Evolutionary conservation across 2,888 invertebrate genomes (phyloP).

Genomic region (Rhingia rostrata): DNA sequence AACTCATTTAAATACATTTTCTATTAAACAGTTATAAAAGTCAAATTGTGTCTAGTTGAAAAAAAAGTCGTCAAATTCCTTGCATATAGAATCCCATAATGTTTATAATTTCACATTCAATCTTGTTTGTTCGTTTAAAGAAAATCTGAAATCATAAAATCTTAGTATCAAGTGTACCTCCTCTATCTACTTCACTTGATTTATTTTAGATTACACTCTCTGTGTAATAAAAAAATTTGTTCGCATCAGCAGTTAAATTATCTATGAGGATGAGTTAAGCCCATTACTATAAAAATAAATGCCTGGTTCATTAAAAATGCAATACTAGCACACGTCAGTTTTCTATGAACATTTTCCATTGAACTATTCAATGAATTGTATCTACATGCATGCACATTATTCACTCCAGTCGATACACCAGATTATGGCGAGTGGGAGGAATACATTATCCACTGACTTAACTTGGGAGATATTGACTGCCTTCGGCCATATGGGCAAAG

Average conservation of each 20-base stretch:
- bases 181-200: conserved; percentile 6
- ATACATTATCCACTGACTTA: conserved; percentile 29
- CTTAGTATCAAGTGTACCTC: conserved; percentile 13
- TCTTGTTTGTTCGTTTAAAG: too few species aligned
- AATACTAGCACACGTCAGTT: not conserved
- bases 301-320: conserved; percentile 29
- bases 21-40: too few species aligned
- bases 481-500: conserved; percentile 14
- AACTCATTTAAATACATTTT: too few species aligned
- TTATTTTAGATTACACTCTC: conserved; percentile 23
- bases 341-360: conserved; percentile 25
- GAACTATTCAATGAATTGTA: conserved; percentile 60
- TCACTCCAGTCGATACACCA: conserved; percentile 18
- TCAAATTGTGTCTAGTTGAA: too few species aligned
- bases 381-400: conserved; percentile 54
- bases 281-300: conserved; percentile 27
- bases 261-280: not conserved
- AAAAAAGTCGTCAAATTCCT: too few species aligned
- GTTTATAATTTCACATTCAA: too few species aligned
- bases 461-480: conserved; percentile 13
- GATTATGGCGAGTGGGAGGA: not conserved
- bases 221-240: conserved; percentile 34
- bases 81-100: too few species aligned
- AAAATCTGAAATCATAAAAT: conserved; percentile 2
- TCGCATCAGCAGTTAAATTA: not conserved